phyloP scores from a whole-genome alignment of 2,797 vertebrate genomes.

The Enteromius treurensis region DNA sequence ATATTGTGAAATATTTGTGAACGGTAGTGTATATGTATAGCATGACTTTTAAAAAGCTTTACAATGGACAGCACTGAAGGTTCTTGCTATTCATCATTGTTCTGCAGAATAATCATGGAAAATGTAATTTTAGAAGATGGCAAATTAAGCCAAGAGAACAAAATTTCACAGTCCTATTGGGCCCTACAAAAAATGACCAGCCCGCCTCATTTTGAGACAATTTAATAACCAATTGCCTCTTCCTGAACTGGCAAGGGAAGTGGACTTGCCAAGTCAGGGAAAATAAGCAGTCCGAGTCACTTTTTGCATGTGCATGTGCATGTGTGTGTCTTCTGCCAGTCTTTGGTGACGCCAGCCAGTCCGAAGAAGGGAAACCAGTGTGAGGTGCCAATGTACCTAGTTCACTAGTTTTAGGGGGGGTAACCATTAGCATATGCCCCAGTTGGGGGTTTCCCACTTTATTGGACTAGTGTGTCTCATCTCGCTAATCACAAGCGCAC shows the following conservation, averaged over 20 bases:
- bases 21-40: too few species aligned
- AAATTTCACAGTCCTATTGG: slow-evolving; percentile 49
- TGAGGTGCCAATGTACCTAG: slow-evolving; percentile 33
- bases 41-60: background rate
- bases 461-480: slow-evolving; percentile 54
- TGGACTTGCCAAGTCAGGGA: slow-evolving; percentile 38
- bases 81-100: slow-evolving; percentile 43
- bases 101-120: slow-evolving; percentile 53
- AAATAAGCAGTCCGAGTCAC: slow-evolving; percentile 42
- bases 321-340: slow-evolving; percentile 45
- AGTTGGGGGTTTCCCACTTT: slow-evolving; percentile 56
- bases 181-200: slow-evolving; percentile 56
- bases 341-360: slow-evolving; percentile 48
- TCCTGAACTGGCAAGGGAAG: slow-evolving; percentile 48
- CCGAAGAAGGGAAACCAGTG: slow-evolving; percentile 33
- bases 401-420: slow-evolving; percentile 50
- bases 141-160: slow-evolving; percentile 51
- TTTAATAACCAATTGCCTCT: slow-evolving; percentile 60
- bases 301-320: slow-evolving; percentile 39
- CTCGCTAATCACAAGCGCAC: slow-evolving; percentile 56
- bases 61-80: background rate
- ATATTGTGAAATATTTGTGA: too few species aligned
- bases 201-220: slow-evolving; percentile 51
- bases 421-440: slow-evolving; percentile 65
- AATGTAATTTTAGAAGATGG: slow-evolving; percentile 50